A percentile compares a stretch with the other conserved stretches of the same genome.
Conservation (phyloP, 2,113 vertebrate genomes). For the Pachyramphus minor region DNA sequence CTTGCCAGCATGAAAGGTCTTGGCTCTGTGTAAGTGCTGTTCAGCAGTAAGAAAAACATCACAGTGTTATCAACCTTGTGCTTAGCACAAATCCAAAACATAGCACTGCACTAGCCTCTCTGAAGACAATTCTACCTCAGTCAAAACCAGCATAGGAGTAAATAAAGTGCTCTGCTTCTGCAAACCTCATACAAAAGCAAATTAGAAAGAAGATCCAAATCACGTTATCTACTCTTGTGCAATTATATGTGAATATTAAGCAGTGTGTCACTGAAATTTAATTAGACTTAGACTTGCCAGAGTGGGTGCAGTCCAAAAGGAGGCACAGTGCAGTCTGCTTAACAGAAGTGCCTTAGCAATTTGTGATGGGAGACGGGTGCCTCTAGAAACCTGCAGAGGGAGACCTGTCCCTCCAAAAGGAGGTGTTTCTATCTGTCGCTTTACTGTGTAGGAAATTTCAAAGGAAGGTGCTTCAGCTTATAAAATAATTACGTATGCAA, state of each 20-base stretch:
- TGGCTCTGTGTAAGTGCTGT: neutral
- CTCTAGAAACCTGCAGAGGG: neutral
- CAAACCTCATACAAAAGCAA: neutral
- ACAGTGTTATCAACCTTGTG: neutral
- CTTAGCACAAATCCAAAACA: neutral
- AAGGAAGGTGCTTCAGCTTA: neutral
- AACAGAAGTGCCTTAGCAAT: accelerated
- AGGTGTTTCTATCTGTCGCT: neutral
- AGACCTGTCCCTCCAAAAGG: neutral
- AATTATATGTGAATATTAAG: neutral
- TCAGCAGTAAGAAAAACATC: neutral
- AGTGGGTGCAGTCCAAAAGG: neutral
- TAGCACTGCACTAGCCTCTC: neutral
- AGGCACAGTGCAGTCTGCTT: neutral
- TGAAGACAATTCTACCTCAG: neutral
- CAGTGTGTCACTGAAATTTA: neutral
- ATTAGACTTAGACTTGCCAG: neutral
- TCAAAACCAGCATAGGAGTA: neutral
- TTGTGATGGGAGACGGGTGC: neutral
- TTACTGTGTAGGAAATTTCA: neutral
- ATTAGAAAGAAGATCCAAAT: neutral
- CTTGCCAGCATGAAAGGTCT: neutral
- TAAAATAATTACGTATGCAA: neutral
- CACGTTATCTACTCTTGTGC: neutral
- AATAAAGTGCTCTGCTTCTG: neutral